Base-by-base conservation (phyloP, 1,140 invertebrate genomes). In the Diorhabda carinulata region DNA sequence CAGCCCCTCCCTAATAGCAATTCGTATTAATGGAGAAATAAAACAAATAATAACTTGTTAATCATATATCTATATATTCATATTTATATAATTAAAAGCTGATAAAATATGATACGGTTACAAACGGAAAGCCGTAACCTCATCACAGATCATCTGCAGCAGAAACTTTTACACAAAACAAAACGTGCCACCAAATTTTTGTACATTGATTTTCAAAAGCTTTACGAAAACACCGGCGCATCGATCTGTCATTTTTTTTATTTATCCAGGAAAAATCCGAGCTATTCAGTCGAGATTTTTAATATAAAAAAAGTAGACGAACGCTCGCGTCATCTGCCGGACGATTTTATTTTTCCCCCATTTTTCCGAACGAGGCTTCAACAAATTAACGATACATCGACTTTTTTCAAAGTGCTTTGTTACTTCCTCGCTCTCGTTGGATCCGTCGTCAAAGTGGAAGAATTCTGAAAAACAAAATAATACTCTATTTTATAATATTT, bases 101-200 rank as follows among this genome's bases (percentile, higher is more conserved):
- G 61, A 44, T 62, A 62, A 62, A n/a, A 5, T n/a, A 62, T 4
- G 61, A 43, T 43, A 61, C 10, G 42, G 25, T 43, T 61, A 62
- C 43, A 62, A 47, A 43, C 10, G 58, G 8, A 5, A 60, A 7
- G 25, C 6, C 6, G 58, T 60, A 60, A 60, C 10, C 58, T 10
- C 41, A 60, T 60, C 58, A 60, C 58, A 60, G 41, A n/a, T 42
- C 58, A 60, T 60, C 58, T 45, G 45, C 47, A 64, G 43, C 43
- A 64, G 56, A 64, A 43, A 25, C 41, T 64, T 7, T 25, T 25
- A 25, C 25, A 25, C 25, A 45, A 4, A 64, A 45, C n/a, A 25
- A 60, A 57, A 64, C 44, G 63, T 64, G 63, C 63, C 63, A 64
- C 63, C 63, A 57, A 64, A 64, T 64, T 47, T 63, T 52, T 52